phyloP scores from a whole-genome alignment of 2,888 invertebrate genomes.

The Plebejus melissa region DNA sequence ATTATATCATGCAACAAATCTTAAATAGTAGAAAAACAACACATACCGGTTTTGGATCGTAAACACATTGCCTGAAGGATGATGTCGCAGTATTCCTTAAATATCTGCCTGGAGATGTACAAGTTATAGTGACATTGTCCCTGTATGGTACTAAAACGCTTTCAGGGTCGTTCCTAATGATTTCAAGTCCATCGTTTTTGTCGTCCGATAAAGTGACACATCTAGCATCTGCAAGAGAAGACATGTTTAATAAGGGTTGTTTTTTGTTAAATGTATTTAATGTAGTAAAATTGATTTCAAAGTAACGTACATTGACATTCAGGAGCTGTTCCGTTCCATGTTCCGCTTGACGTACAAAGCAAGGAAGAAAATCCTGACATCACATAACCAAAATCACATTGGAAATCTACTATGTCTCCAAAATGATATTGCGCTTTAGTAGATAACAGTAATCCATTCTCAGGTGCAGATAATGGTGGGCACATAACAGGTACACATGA shows the following conservation, averaged over 20 bases:
- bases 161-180: conserved; percentile 88
- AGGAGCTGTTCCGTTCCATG: conserved; percentile 96
- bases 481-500: conserved; percentile 97
- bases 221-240: conserved; percentile 84
- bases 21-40: neutral
- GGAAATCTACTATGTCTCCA: conserved; percentile 93
- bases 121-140: conserved; percentile 92
- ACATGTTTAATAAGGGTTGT: neutral
- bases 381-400: conserved; percentile 96
- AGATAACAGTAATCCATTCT: conserved; percentile 90
- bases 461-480: conserved; percentile 85
- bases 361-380: conserved; percentile 93
- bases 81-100: conserved; percentile 90
- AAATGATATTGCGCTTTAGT: conserved; percentile 92
- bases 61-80: conserved; percentile 95
- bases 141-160: conserved; percentile 92
- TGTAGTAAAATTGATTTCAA: neutral
- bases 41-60: conserved; percentile 90
- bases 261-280: neutral
- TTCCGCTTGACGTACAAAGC: conserved; percentile 92
- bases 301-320: conserved; percentile 91
- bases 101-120: conserved; percentile 87
- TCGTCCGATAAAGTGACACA: conserved; percentile 94
- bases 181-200: conserved; percentile 89
- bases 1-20: neutral